Evolutionary conservation across 2,113 vertebrate species (phyloP).

Genomic region (Psephotus haematonotus): DNA sequence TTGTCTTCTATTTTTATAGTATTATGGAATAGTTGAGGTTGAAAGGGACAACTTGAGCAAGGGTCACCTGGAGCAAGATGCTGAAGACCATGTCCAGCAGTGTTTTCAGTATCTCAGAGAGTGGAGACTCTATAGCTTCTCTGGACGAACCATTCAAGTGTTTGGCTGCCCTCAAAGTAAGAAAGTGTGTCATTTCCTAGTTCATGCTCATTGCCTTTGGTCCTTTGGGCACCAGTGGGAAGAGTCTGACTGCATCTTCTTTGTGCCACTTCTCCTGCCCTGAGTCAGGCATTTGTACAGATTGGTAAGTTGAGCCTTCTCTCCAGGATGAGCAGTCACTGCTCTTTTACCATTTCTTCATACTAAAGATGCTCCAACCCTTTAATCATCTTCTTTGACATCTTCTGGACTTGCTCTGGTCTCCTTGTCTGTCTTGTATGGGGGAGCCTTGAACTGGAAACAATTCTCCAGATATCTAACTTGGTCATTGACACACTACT

Average conservation of each 20-base stretch:
- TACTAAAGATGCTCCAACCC: not conserved
- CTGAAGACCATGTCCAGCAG: not conserved
- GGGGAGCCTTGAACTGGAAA: not conserved
- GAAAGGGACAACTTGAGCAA: not conserved
- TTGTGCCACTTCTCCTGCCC: rapidly evolving
- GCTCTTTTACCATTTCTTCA: not conserved
- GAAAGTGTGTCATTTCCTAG: not conserved
- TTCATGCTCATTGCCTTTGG: not conserved
- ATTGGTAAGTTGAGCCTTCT: not conserved
- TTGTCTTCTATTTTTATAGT: not conserved
- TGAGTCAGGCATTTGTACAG: not conserved
- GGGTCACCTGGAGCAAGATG: not conserved
- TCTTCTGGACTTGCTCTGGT: not conserved
- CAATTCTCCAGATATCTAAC: not conserved
- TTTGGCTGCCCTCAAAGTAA: not conserved
- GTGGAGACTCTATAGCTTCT: not conserved
- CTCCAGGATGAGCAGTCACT: not conserved
- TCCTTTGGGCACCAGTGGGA: not conserved
- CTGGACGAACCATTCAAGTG: not conserved
- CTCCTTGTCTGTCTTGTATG: not conserved
- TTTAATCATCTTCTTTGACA: not conserved
- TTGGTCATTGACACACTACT: not conserved
- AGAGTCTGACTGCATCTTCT: not conserved
- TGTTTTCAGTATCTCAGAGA: not conserved
- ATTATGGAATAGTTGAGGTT: not conserved